Base-by-base conservation (phyloP, 2,113 vertebrate genomes). In the Anarrhichthys ocellatus region DNA sequence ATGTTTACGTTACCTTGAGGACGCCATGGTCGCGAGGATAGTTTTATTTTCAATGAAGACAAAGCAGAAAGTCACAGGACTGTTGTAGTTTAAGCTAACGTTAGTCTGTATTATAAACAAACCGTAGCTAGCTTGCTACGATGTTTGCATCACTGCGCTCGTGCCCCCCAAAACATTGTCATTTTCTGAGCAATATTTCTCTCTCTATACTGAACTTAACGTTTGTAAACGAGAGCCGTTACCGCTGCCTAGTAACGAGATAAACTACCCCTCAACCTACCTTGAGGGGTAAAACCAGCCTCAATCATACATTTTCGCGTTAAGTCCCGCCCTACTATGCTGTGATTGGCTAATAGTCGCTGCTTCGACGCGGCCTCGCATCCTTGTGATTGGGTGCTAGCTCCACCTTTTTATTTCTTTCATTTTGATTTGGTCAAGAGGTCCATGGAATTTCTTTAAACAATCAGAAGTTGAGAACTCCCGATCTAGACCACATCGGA, bases 241-340 rank as follows among this genome's bases (percentile, higher is more conserved):
- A n/a, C n/a, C 78, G 94, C 91, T 95, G 94, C 95, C 87, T 94
- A 85, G 95, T 93, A 95, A 96, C 95, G 20, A 73, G 38, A 82
- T 89, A 90, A 91, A 91, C 91, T 87, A 89, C 84, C 6, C n/a
- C 63, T 91, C 88, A 0, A 87, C 87, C 91, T 72, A 92, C 20
- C 92, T 48, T 89, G 71, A 44, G n/a, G n/a, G n/a, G n/a, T n/a
- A n/a, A 42, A 50, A n/a, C 1, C 14, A 68, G 27, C 24, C 0
- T 2, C 6, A 6, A 17, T 15, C 36, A 22, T 0, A 18, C 6
- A 1, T 1, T 0, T 32, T 20, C 6, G 9, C 14, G 4, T 8
- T 24, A 70, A 5, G 29, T 54, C 48, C 68, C 32, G 32, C 68
- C 68, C 22, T 5, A 17, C 32, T 38, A 1, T 38, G 48, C 22